A percentile compares a stretch with the other conserved stretches of the same genome.
These are phyloP conservation scores for Anneissia japonica DNA, from an alignment of 35 echinoderm and acorn worm species.

Conservation along the genomic window DNA sequence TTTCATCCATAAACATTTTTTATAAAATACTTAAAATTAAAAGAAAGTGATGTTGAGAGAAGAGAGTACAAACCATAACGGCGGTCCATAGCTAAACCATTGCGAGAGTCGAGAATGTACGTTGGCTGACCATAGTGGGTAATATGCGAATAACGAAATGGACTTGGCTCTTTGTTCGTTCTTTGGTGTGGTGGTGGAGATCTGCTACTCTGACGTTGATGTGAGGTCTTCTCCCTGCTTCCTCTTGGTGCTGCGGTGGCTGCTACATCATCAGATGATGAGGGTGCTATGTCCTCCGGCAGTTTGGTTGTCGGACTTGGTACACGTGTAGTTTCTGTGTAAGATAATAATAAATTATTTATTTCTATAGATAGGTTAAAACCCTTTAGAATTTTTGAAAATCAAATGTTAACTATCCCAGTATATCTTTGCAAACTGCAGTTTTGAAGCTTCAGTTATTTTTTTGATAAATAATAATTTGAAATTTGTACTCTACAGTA, in stretches of 20 bases:
- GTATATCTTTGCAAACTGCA: too few species aligned
- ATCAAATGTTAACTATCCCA: too few species aligned
- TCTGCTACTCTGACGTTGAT: neutral
- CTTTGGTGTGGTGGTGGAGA: neutral
- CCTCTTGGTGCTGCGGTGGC: neutral
- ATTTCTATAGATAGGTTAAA: too few species aligned
- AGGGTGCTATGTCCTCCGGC: neutral
- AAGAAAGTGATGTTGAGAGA: too few species aligned
- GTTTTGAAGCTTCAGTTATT: too few species aligned
- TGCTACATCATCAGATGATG: neutral
- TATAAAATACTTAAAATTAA: too few species aligned
- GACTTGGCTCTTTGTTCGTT: neutral
- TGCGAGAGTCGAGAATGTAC: neutral
- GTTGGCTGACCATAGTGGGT: neutral
- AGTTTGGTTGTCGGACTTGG: neutral
- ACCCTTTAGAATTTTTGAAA: too few species aligned
- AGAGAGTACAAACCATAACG: neutral
- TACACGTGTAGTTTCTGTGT: neutral
- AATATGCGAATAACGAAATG: neutral
- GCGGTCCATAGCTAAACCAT: neutral
- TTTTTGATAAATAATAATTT: too few species aligned
- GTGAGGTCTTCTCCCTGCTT: neutral
- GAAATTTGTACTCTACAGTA: too few species aligned
- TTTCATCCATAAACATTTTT: too few species aligned
- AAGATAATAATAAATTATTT: too few species aligned